These are phyloP conservation scores for Apistogramma diplotaenia DNA, from an alignment of 2,113 vertebrate genomes.

Conservation along the genomic window DNA sequence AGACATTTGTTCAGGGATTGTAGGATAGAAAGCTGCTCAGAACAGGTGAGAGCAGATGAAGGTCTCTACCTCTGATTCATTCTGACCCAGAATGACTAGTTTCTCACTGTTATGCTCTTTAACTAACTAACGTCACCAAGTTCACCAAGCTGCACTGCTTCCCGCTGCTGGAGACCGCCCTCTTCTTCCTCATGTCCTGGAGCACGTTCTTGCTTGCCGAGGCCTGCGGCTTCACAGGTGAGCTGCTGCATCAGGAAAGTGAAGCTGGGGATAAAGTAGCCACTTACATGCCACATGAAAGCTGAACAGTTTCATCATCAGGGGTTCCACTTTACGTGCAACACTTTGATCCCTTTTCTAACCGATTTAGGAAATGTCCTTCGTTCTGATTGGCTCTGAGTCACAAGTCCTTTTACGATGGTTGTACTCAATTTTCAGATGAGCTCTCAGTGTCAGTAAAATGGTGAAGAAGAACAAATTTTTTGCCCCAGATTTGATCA, in stretches of 20 bases:
- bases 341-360: neutral
- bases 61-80: no score
- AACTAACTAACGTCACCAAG: conserved; percentile 90
- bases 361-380: neutral
- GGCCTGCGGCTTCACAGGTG: conserved; percentile 97
- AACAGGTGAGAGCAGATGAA: no score
- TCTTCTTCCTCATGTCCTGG: conserved; percentile 99
- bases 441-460: neutral
- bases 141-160: conserved; percentile 99
- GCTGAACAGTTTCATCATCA: neutral
- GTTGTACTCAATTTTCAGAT: no score
- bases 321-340: neutral
- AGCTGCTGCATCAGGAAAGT: neutral
- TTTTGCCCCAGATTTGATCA: neutral
- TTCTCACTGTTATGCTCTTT: conserved; percentile 68
- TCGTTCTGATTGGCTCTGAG: no score
- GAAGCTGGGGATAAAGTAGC: no score
- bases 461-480: neutral
- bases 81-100: neutral
- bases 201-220: conserved; percentile 97
- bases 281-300: no score
- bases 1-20: no score
- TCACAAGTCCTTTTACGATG: no score
- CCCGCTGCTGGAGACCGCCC: conserved; percentile 95
- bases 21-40: no score